Conservation (phyloP, 2,113 vertebrate species). For the Glaucomys volans region DNA sequence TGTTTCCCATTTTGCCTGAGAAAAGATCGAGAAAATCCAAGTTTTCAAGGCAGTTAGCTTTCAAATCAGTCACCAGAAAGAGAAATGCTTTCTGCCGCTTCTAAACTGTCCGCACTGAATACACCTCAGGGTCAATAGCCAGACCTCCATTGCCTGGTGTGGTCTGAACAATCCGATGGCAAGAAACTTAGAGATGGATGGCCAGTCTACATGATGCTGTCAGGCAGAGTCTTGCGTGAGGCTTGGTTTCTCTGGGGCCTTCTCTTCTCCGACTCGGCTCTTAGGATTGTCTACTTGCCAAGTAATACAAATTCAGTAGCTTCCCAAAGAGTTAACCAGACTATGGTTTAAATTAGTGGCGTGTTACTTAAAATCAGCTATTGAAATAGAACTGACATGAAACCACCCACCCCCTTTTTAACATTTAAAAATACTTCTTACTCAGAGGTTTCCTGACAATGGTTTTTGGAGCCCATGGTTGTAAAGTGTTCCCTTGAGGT, state of each 20-base stretch:
- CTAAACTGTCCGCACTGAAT: neutral
- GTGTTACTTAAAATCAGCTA: neutral
- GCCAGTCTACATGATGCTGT: neutral
- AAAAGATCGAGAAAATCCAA: neutral
- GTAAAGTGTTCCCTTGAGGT: neutral
- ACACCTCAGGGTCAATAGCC: fast-evolving
- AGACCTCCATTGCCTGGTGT: neutral
- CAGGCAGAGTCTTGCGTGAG: neutral
- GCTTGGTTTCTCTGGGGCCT: neutral
- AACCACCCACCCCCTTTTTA: neutral
- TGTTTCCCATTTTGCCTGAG: constrained; percentile 53
- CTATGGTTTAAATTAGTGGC: neutral
- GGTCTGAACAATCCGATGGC: neutral
- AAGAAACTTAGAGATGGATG: neutral
- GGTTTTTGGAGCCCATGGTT: neutral
- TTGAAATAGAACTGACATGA: neutral
- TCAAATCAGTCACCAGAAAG: neutral
- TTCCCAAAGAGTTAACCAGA: neutral
- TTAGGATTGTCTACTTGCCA: neutral
- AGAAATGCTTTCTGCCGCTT: neutral
- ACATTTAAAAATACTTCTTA: neutral
- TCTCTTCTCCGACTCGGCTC: neutral
- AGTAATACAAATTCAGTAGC: neutral
- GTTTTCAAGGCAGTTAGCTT: neutral
- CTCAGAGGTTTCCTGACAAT: neutral